These are phyloP conservation scores for Microvelia longipes DNA, from an alignment of 1,140 invertebrate genomes.

Conservation along the genomic window DNA sequence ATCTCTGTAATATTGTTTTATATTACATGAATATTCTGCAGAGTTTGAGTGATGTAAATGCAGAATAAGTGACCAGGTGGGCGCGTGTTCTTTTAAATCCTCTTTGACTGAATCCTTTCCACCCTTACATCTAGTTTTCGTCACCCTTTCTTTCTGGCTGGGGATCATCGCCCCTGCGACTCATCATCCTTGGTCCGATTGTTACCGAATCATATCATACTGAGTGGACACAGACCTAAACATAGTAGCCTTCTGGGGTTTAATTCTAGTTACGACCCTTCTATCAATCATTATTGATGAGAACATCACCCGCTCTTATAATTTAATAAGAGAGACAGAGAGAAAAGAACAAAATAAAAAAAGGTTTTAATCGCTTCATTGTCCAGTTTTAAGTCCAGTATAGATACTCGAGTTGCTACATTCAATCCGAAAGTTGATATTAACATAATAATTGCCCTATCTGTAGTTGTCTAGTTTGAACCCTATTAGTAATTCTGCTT, in stretches of 20 bases:
- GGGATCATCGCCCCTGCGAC: background rate
- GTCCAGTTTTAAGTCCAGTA: background rate
- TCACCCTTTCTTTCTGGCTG: background rate
- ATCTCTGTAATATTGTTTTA: no score
- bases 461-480: background rate
- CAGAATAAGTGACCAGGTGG: background rate
- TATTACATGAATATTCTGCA: no score
- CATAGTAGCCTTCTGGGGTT: background rate
- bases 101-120: background rate
- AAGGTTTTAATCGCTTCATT: background rate
- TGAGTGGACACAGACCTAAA: background rate
- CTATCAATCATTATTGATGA: background rate
- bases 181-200: background rate
- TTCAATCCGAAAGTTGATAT: background rate
- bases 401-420: background rate
- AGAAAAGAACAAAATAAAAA: background rate
- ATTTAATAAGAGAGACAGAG: background rate
- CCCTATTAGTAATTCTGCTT: background rate
- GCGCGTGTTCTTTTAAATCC: background rate
- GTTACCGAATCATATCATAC: background rate
- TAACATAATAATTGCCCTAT: background rate
- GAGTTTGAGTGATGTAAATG: no score
- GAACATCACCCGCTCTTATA: background rate
- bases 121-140: background rate
- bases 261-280: background rate